These are phyloP conservation scores for Enteromius trimaculatus DNA, from an alignment of 2,797 vertebrate genomes.

Conservation along the genomic window DNA sequence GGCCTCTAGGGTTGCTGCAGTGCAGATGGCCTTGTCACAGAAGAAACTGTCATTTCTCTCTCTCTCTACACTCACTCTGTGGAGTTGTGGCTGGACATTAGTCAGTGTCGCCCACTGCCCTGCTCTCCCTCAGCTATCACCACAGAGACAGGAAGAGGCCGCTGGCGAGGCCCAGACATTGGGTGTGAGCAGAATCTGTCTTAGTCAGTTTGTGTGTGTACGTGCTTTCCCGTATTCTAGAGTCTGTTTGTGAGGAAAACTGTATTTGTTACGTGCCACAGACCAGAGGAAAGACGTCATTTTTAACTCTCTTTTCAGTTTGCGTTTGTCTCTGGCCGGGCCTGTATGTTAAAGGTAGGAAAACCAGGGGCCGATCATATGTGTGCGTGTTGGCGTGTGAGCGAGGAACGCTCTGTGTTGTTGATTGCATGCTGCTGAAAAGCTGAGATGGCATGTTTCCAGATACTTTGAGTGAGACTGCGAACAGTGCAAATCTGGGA, in stretches of 20 bases:
- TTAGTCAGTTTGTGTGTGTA: slow-evolving; percentile 56
- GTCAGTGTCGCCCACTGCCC: slow-evolving; percentile 56
- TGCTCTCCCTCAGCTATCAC: slow-evolving; percentile 58
- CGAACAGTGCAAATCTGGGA: slow-evolving; percentile 28
- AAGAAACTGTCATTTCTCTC: slow-evolving; percentile 3
- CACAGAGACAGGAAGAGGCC: slow-evolving; percentile 55
- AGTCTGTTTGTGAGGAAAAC: slow-evolving; percentile 53
- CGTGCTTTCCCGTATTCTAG: slow-evolving; percentile 21
- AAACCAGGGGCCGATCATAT: slow-evolving; percentile 20
- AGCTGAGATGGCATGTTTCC: slow-evolving; percentile 53
- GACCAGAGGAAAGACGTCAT: slow-evolving; percentile 48
- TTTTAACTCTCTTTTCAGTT: slow-evolving; percentile 41
- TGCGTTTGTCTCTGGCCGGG: slow-evolving; percentile 27
- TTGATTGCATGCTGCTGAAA: slow-evolving; percentile 64
- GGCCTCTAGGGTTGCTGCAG: slow-evolving; percentile 54
- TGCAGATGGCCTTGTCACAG: slow-evolving; percentile 59
- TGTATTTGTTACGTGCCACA: slow-evolving; percentile 39
- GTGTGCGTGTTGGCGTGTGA: slow-evolving; percentile 30
- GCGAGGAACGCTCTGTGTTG: neutral
- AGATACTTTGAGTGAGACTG: slow-evolving; percentile 43
- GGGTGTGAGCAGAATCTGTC: slow-evolving; percentile 59
- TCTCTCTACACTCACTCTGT: slow-evolving; percentile 25
- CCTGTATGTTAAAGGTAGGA: neutral
- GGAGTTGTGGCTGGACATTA: slow-evolving; percentile 56
- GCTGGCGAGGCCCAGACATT: slow-evolving; percentile 42